phyloP scores from a whole-genome alignment of 2,888 invertebrate genomes.

The Uropetala carovei region DNA sequence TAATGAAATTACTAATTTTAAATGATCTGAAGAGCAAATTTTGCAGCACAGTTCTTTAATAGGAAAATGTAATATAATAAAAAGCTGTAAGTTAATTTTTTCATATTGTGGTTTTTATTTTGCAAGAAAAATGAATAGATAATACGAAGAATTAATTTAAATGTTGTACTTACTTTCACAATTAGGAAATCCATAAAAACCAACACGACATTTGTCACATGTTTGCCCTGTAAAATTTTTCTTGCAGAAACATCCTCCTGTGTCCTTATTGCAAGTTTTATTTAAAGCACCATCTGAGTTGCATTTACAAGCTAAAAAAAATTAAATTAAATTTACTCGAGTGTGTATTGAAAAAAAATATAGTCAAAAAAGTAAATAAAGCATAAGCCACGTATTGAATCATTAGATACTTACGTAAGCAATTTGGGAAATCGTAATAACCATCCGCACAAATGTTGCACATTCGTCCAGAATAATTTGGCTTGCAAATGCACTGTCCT shows the following conservation, averaged over 20 bases:
- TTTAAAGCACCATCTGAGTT: constrained; percentile 86
- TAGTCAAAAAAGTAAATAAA: no score
- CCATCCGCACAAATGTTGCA: constrained; percentile 94
- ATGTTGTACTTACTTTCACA: constrained; percentile 85
- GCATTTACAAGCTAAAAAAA: constrained; percentile 86
- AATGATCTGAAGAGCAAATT: not conserved
- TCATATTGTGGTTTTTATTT: not conserved
- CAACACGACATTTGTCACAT: constrained; percentile 90
- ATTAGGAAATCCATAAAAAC: constrained; percentile 91
- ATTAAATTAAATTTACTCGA: not conserved
- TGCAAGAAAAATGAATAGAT: not conserved
- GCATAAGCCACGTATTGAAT: not conserved
- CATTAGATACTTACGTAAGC: constrained; percentile 81
- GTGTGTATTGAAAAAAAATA: not conserved
- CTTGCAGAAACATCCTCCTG: constrained; percentile 94
- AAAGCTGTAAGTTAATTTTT: not conserved
- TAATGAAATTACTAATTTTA: not conserved
- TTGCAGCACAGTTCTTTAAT: constrained; percentile 15
- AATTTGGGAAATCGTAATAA: constrained; percentile 90
- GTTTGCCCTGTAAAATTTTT: constrained; percentile 92
- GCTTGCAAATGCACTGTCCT: constrained; percentile 92
- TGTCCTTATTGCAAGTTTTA: constrained; percentile 84
- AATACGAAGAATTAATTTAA: not conserved
- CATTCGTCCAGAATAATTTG: constrained; percentile 89
- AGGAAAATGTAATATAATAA: constrained; percentile 18